phyloP scores from a whole-genome alignment of 1,140 invertebrate species.

The Euglossa dilemma region DNA sequence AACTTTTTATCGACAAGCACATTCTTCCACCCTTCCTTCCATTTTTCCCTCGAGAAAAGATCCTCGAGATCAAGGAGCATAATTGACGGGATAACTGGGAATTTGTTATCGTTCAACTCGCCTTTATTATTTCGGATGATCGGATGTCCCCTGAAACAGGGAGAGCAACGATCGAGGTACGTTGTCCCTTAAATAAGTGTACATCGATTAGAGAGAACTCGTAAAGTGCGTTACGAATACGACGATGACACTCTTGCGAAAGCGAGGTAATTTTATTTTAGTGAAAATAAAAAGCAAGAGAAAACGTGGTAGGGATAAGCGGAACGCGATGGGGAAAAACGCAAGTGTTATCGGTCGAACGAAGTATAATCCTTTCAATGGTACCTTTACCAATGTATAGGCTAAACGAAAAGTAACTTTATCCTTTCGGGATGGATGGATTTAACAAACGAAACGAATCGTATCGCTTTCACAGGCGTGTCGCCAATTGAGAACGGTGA shows the following conservation, averaged over 20 bases:
- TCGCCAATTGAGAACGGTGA: not conserved
- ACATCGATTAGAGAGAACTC: constrained; percentile 41
- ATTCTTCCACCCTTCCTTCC: too few relatives aligned
- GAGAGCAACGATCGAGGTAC: constrained; percentile 6
- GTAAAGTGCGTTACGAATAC: constrained; percentile 19
- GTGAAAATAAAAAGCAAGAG: not conserved
- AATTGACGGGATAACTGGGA: not conserved
- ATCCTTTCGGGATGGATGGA: not conserved
- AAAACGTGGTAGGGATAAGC: not conserved
- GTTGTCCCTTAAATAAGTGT: constrained; percentile 28
- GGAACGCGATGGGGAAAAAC: not conserved
- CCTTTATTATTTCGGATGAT: constrained; percentile 35
- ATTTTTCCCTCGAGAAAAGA: too few relatives aligned
- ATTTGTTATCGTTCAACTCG: constrained; percentile 27
- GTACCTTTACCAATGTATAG: not conserved
- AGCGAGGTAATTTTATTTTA: not conserved
- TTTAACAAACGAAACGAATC: not conserved
- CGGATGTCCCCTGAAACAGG: not conserved
- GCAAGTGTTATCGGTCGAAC: not conserved
- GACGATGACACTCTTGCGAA: not conserved
- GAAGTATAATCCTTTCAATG: not conserved
- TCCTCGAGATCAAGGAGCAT: too few relatives aligned
- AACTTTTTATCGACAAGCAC: constrained; percentile 56
- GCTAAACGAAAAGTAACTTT: not conserved
- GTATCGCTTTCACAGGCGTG: not conserved